These are phyloP conservation scores for Noctua fimbriata DNA, from an alignment of 2,888 invertebrate species.

Conservation along the genomic window DNA sequence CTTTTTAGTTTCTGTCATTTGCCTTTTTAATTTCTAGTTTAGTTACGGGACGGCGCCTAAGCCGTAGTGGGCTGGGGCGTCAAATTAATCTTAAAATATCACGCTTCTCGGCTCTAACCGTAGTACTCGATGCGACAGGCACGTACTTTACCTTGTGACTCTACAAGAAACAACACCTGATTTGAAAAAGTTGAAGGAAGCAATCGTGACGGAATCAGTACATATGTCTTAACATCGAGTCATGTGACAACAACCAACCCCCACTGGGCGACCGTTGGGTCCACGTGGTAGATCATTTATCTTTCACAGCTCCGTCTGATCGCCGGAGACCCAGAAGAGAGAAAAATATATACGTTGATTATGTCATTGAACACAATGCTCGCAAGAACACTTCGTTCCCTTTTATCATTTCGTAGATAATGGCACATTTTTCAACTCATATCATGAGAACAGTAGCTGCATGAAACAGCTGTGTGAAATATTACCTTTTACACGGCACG, in stretches of 20 bases:
- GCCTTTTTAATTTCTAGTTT: background rate
- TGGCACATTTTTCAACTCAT: background rate
- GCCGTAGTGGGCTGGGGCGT: background rate
- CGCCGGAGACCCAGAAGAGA: background rate
- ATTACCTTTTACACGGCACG: too few species aligned
- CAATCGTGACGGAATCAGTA: background rate
- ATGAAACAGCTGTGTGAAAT: background rate
- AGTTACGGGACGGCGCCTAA: background rate
- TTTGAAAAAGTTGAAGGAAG: background rate
- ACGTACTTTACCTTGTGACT: too few species aligned
- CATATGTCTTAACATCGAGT: background rate
- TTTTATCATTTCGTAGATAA: background rate
- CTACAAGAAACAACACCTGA: background rate
- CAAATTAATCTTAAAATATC: background rate
- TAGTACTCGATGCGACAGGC: too few species aligned
- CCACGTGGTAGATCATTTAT: background rate
- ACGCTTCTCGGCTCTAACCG: background rate
- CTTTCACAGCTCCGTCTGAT: background rate
- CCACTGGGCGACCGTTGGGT: too few species aligned
- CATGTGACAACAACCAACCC: background rate
- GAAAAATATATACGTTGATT: background rate
- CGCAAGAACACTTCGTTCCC: background rate
- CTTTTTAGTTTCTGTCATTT: too few species aligned
- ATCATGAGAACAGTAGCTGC: too few species aligned
- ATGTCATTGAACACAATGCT: background rate